Base-by-base conservation (phyloP, 2,888 invertebrate species). In the Hydraecia micacea region DNA sequence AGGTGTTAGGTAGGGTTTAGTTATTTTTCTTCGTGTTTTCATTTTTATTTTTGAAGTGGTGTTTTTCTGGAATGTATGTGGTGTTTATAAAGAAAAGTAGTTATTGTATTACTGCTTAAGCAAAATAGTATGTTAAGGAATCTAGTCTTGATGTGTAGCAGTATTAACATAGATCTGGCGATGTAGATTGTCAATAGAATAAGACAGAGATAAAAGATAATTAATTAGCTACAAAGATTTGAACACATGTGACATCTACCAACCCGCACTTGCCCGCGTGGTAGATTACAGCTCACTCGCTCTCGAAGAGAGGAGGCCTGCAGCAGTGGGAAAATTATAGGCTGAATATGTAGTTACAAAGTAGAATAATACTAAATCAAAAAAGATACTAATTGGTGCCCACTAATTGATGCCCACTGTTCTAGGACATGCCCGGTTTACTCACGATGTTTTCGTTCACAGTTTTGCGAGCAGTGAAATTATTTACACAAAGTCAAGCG, bases 1-100 rank as follows among this genome's bases (percentile, higher is more conserved):
- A 58, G 15, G 52, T 65, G 66, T 71, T 66, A 55, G 55, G 8
- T 28, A 2, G 39, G 39, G 46, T 70, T 83, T 42, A 69, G 68
- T 77, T 70, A 32, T n/a, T 58, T 55, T 58, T 66, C 42, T 25
- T 66, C 13, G 15, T 63, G n/a, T n/a, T n/a, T n/a, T n/a, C 32
- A 52, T 32, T 63, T 52, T 28, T 7, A 36, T 36, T 32, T 55
- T 76, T 52, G 5, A 5, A 49, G 21, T 55, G 21, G 11, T n/a
- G n/a, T 67, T 71, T 66, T 73, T 62, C 46, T 70, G 1, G 52
- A 28, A 9, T 67, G 18, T 49, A 13, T 32, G 32, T 62, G n/a
- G 32, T 52, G 11, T 55, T 0, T 46, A 46, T 46, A 15, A 39
- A 9, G 13, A 0, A 25, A 49, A 55, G 28, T 42, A 0, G 36